A percentile compares a stretch with the other conserved stretches of the same genome.
phyloP scores from a whole-genome alignment of 2,113 vertebrate species.

The Cryptotis parvus region DNA sequence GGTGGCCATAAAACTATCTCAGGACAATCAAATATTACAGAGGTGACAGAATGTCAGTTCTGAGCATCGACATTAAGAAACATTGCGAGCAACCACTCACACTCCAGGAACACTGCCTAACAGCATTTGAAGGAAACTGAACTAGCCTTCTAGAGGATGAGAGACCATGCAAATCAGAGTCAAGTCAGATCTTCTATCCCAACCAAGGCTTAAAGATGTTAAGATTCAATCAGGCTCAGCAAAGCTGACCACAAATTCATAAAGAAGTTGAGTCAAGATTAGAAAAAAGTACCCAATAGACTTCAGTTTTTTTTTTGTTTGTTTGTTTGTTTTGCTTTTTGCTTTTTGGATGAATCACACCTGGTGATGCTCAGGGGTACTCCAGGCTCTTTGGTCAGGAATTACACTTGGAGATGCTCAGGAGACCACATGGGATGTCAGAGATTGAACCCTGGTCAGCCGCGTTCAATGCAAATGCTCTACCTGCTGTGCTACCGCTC shows the following conservation, averaged over 20 bases:
- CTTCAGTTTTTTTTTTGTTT: no score
- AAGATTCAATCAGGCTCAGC: not conserved
- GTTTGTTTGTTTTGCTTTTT: no score
- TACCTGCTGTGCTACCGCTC: no score
- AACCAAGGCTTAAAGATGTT: not conserved
- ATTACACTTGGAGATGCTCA: no score
- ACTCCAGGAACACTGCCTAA: not conserved
- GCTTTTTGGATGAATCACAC: no score
- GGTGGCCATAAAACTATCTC: not conserved
- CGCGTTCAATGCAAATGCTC: no score
- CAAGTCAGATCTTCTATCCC: slow-evolving; percentile 2
- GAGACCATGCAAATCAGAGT: not conserved
- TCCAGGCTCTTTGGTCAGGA: no score
- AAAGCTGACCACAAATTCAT: slow-evolving; percentile 39
- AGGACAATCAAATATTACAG: not conserved
- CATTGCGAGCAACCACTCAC: not conserved
- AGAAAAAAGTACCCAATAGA: not conserved
- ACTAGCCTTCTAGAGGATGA: not conserved
- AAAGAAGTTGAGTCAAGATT: not conserved
- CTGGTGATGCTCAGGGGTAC: no score
- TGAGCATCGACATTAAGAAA: not conserved
- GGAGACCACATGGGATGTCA: no score
- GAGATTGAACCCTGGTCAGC: no score
- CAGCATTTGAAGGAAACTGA: not conserved
- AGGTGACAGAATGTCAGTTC: not conserved